Percentiles rank a stretch among this genome's conserved stretches.
These are phyloP conservation scores for Dendropsophus ebraccatus DNA, from an alignment of 2,113 vertebrate genomes.

Conservation along the genomic window DNA sequence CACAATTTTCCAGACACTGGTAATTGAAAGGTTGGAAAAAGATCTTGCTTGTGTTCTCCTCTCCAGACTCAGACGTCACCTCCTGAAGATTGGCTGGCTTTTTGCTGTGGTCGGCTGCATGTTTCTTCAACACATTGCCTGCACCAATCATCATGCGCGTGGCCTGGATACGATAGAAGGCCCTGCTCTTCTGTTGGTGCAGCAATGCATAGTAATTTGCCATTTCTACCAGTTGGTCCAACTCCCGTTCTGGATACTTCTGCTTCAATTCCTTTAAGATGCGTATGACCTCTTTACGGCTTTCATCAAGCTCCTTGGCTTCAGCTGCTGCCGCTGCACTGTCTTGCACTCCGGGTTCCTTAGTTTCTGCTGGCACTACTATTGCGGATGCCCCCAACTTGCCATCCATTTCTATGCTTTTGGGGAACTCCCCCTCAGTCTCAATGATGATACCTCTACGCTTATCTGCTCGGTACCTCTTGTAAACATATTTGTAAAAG, in stretches of 20 bases:
- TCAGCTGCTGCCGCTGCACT: slow-evolving; percentile 66
- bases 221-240: slow-evolving; percentile 91
- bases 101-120: slow-evolving; percentile 83
- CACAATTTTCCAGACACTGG: slow-evolving; percentile 98
- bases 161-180: slow-evolving; percentile 95
- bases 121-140: slow-evolving; percentile 89
- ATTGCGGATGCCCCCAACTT: slow-evolving; percentile 73
- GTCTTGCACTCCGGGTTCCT: slow-evolving; percentile 64
- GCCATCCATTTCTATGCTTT: slow-evolving; percentile 81
- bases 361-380: slow-evolving; percentile 62
- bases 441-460: slow-evolving; percentile 93
- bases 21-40: slow-evolving; percentile 86
- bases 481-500: slow-evolving; percentile 97
- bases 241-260: slow-evolving; percentile 92
- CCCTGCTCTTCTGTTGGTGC: slow-evolving; percentile 96
- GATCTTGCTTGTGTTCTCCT: slow-evolving; percentile 82
- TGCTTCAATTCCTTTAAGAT: slow-evolving; percentile 95
- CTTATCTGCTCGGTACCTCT: slow-evolving; percentile 91
- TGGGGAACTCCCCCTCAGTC: slow-evolving; percentile 87
- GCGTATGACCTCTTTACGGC: slow-evolving; percentile 92
- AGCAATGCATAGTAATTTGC: slow-evolving; percentile 93
- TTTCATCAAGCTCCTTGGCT: slow-evolving; percentile 88
- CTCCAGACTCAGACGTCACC: slow-evolving; percentile 64
- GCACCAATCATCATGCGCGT: slow-evolving; percentile 94
- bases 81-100: slow-evolving; percentile 57